Evolutionary conservation across 2,888 invertebrate species (phyloP), one percentile per base, ranked within the genome.

Genomic region (Hedychridium roseum): DNA sequence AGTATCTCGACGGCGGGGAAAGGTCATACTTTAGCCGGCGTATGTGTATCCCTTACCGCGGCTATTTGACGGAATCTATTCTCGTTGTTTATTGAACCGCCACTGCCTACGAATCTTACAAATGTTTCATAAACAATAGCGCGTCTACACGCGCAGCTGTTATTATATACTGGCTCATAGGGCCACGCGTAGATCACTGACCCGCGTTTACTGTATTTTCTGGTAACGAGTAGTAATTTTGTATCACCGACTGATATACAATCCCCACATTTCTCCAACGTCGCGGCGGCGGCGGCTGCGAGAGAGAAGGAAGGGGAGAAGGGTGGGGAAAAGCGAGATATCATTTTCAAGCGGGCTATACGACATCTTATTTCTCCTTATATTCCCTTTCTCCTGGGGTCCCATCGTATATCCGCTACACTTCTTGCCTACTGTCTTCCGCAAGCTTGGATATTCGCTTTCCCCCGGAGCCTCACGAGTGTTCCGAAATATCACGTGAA

Each of bases 211-310:
- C 51, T 42, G 39, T 47, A 54, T 54, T 54, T 47, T 51, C 57
- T 43, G 31, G 48, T 50, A 60, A 60, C 60, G 54, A 57, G 43
- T 57, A 52, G 53, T 54, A 60, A 54, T 54, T 57, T 60, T 45
- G 60, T 57, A 60, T 57, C 54, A 44, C 16, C 15, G 48, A 44
- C 43, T 50, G 60, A 54, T 56, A 46, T 52, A 47, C 47, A 54
- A 54, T 50, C 47, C n/a, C 18, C 44, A 15, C 31, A 21, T 43
- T 21, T 34, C 48, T 27, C 16, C 6, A 27, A 12, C 2, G 27
- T 2, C 3, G 7, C n/a, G 12, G 27, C n/a, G 27, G 7, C 3
- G 27, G 3, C 3, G 27, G 7, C 12, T 14, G 28, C 11, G 9
- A 9, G 16, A 32, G 2, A 4, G 11, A 9, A 1, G 28, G 28